Conservation (phyloP, 2,113 vertebrate species). For the Grammomys dolichurus region DNA sequence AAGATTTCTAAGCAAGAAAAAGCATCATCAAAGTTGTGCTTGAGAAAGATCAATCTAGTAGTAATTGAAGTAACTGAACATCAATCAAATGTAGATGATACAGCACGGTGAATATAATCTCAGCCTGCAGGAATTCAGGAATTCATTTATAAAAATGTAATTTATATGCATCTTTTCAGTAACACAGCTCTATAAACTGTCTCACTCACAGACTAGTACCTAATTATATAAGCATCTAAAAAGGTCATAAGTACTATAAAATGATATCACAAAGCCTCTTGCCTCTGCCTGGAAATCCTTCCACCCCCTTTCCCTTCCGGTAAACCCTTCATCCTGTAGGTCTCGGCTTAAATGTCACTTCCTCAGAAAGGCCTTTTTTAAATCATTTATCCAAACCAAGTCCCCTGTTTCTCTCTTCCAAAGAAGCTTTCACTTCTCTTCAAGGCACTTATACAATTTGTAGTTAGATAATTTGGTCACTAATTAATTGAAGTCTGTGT, state of each 20-base stretch:
- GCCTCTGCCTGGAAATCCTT: constrained; percentile 80
- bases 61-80: constrained; percentile 82
- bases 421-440: constrained; percentile 60
- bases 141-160: constrained; percentile 84
- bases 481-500: constrained; percentile 64
- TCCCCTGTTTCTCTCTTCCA: constrained; percentile 52
- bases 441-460: constrained; percentile 61
- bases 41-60: constrained; percentile 80
- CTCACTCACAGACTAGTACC: constrained; percentile 80
- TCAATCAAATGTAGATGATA: constrained; percentile 80
- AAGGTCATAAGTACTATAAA: constrained; percentile 83
- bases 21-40: constrained; percentile 72
- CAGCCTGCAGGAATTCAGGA: constrained; percentile 82
- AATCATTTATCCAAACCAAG: constrained; percentile 76
- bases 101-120: constrained; percentile 74
- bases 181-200: constrained; percentile 80
- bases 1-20: constrained; percentile 75
- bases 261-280: constrained; percentile 80
- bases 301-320: constrained; percentile 74
- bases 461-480: constrained; percentile 60
- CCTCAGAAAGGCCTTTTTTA: constrained; percentile 70
- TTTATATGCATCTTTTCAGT: constrained; percentile 84
- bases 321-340: constrained; percentile 76
- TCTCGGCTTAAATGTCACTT: constrained; percentile 79
- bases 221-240: constrained; percentile 84